Evolutionary conservation across 2,888 invertebrate species (phyloP), one percentile per base, ranked within the genome.

Genomic region (Aspidiotus destructor): DNA sequence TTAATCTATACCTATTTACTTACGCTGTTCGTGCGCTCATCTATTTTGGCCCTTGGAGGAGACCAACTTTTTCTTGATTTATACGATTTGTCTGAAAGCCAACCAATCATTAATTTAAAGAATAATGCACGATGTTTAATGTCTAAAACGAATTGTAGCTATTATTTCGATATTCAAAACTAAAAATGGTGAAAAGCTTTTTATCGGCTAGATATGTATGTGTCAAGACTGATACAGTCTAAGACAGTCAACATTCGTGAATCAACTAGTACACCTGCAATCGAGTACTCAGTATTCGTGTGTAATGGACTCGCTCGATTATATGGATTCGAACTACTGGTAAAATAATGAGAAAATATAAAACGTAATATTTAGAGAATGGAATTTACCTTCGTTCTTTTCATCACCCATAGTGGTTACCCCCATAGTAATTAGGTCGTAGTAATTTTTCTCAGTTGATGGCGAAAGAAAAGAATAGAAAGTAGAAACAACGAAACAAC

Each of bases 191-290:
- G 48, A 44, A 8, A 44, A 44, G 48, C 48, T 44, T 44, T 44
- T 44, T 44, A 44, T 44, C 48, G 48, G 48, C 48, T 44, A 44
- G 48, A 44, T 44, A 44, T 44, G 48, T 44, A 44, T 44, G 48
- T 44, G 48, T 44, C 48, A 44, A 44, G 48, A 44, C 48, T 44
- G 48, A 44, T 44, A n/a, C n/a, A n/a, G n/a, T n/a, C n/a, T n/a
- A n/a, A n/a, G n/a, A 44, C 48, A 44, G 48, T 44, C 48, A 44
- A 10, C 48, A 44, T 13, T 44, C 48, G 48, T 44, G 48, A 44
- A 44, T 44, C 48, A 44, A 44, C 48, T 44, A 10, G 48, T 44
- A 44, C n/a, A n/a, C n/a, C 48, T 13, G 48, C 48, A 44, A 44
- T 44, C 48, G 48, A 44, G 48, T 44, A 44, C 9, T 44, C 13